Evolutionary conservation across 1,140 invertebrate genomes (phyloP), one percentile per base, ranked within the genome.

Genomic region (Tribolium madens): DNA sequence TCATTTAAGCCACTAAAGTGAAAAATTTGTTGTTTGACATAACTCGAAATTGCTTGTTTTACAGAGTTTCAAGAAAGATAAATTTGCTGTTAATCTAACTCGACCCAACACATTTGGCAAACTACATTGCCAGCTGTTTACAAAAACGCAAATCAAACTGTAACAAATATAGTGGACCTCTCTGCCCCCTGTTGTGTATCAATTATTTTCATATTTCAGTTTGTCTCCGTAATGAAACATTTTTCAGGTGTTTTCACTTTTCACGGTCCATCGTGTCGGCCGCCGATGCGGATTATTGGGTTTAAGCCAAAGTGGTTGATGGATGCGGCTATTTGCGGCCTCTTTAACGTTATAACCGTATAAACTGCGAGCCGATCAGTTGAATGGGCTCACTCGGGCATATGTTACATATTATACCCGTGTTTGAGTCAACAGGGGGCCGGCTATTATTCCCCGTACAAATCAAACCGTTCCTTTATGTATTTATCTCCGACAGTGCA

Each of bases 331-430:
- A 71, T 72, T 72, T 74, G 73, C 73, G 50, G 73, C 73, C 53
- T 60, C 73, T 64, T 74, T 74, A 57, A 74, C 50, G 48, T 57
- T 74, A 57, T 57, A 52, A 76, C 60, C 21, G 50, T 72, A 75
- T 75, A 64, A 75, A 75, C 52, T 60, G 73, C 31, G 52, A 46
- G 33, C 52, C 26, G 26, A 75, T 60, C 73, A 75, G 52, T 64
- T 77, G 53, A 74, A 77, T 69, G 71, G 57, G 52, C 42, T 46
- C 76, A 77, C 71, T 73, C 70, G 71, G 69, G 76, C 76, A 77
- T 77, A 77, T 68, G 76, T 73, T 77, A 69, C 76, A 77, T 73
- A 71, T 77, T 73, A 76, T 76, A 76, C 47, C 52, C 75, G 75
- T 76, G 75, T 76, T 76, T 72, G 47, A 52, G 68, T 71, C 76